Base-by-base conservation (phyloP, 2,797 vertebrate species). In the Neosilurus mollespiculum region DNA sequence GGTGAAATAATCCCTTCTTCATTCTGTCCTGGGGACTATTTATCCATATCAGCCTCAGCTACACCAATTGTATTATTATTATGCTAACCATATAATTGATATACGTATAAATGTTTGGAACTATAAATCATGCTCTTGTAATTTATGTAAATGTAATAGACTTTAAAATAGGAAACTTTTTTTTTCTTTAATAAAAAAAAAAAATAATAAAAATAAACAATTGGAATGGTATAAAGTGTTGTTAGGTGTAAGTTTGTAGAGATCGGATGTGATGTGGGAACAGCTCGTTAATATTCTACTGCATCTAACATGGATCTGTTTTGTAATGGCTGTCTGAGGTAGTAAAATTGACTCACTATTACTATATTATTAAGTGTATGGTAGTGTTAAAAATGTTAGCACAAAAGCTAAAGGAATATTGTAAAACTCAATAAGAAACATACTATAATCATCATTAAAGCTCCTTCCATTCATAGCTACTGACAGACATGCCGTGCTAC, bases 401-500 rank as follows among this genome's bases (percentile, higher is more conserved):
- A 43, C 16, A 53, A 61, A 73, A 7, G 2, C 14, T 49, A 2
- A 24, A 20, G 14, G 0, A 49, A 53, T 20, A 18, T 2, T 37
- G 49, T 61, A 53, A 37, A 61, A 77, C 43, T 4, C 24, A 69
- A 59, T 61, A 80, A 14, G 8, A 34, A 43, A 26, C 12, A 14
- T 49, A 43, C 12, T 4, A 24, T 64, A 30, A 49, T 62, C 43
- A n/a, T 79, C 18, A 6, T 9, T 2, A 66, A 64, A 59, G 22
- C 8, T 58, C n/a, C 11, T 49, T 49, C 43, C 37, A n/a, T 70
- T 34, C 54, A 24, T 54, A 51, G 78, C 49, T 64, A 5, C 30
- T 72, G 73, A 81, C 30, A 85, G 43, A 78, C 30, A 7, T 5
- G 66, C 24, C 22, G 59, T 2, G 34, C 26, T 79, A 22, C 72